Base-by-base conservation (phyloP, 2,113 vertebrate genomes). In the Chunga burmeisteri region DNA sequence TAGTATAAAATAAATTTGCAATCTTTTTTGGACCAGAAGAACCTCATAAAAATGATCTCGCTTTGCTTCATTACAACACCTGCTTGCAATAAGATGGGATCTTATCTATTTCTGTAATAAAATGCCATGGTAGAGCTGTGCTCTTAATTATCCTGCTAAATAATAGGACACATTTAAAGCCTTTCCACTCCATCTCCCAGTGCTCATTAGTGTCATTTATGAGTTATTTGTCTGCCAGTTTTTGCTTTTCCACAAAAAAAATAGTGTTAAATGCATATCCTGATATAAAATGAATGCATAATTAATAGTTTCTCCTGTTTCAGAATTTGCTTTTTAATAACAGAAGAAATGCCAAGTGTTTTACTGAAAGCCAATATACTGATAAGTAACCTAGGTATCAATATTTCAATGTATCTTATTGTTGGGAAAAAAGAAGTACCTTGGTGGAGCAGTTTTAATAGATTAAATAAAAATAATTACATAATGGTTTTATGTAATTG, bases 111-210 rank as follows among this genome's bases (percentile, higher is more conserved):
- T 97, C 95, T 97, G 95, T 97, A 97, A 97, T 98, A 98, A 98
- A 98, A 97, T 96, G 79, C 96, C 88, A 86, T 88, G 94, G 90
- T 94, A 97, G 97, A 96, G 90, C 97, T 96, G 93, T 95, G 94
- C 95, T 97, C 96, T 97, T 98, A 98, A 98, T 98, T 98, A 98
- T 97, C 92, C 93, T 93, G 84, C 97, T 97, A 98, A 98, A 98
- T 98, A 98, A 98, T 98, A 96, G 97, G 95, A 97, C 93, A 96
- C 96, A 95, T 97, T 98, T 97, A 96, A 98, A 98, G 88, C 95
- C 93, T 98, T 98, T 98, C 96, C 96, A 97, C 93, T 97, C 97
- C 97, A 98, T 98, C 97, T 98, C 96, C 96, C 88, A 75, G 78
- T 32, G 4, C 96, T 98, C 97, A 97, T 98, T 97, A 98, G 97